Conservation (phyloP, 2,113 vertebrate genomes). For the Pristiophorus japonicus region DNA sequence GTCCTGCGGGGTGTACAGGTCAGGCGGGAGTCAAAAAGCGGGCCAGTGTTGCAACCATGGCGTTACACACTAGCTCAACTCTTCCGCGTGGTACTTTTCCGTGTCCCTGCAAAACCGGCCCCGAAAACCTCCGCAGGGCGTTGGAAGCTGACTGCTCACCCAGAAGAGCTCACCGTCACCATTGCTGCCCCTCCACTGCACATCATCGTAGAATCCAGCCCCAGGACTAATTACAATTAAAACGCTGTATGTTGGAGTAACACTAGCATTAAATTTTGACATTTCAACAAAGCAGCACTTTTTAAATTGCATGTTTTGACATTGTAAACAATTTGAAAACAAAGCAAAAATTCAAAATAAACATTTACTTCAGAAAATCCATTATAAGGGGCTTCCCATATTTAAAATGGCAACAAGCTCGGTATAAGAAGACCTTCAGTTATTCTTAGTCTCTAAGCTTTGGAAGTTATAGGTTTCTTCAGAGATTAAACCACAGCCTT, state of each 20-base stretch:
- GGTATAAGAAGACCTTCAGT: neutral
- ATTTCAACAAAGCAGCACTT: neutral
- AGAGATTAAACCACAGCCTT: neutral
- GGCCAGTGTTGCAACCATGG: too few relatives aligned
- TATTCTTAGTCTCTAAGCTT: too few relatives aligned
- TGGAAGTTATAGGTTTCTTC: neutral
- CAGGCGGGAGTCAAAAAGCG: too few relatives aligned
- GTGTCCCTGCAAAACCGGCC: too few relatives aligned
- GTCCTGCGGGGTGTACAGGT: too few relatives aligned
- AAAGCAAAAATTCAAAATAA: neutral
- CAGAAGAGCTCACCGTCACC: too few relatives aligned
- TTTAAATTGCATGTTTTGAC: neutral
- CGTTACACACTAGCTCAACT: too few relatives aligned
- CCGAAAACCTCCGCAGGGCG: too few relatives aligned
- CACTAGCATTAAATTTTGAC: neutral
- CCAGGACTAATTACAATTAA: neutral
- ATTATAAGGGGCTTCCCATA: neutral
- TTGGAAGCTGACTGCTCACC: too few relatives aligned
- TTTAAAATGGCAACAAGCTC: neutral
- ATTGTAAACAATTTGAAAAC: neutral
- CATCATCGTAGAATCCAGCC: too few relatives aligned
- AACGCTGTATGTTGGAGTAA: neutral
- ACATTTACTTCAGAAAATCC: neutral
- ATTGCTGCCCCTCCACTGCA: too few relatives aligned
- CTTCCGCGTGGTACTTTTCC: too few relatives aligned